phyloP scores from a whole-genome alignment of 2,888 invertebrate genomes.

The Ennomos quercinarius region DNA sequence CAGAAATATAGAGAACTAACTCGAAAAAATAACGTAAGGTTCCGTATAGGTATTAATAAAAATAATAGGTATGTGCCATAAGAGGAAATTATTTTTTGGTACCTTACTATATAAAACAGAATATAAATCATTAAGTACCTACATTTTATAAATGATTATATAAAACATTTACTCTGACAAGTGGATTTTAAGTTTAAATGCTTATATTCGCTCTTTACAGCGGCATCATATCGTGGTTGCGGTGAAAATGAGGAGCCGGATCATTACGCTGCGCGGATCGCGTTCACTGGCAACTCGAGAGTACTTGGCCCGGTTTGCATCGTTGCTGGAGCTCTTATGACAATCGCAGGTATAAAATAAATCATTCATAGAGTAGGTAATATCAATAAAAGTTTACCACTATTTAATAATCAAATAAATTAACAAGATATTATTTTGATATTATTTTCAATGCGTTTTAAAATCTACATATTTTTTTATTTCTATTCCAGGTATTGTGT shows the following conservation, averaged over 20 bases:
- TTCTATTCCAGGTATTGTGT: constrained; percentile 83
- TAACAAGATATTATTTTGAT: constrained; percentile 1
- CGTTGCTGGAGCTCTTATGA: constrained; percentile 90
- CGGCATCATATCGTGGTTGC: constrained; percentile 90
- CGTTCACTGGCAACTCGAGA: constrained; percentile 90
- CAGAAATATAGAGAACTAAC: too few relatives aligned
- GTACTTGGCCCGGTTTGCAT: constrained; percentile 90
- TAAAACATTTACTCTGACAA: too few relatives aligned
- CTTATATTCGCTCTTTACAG: constrained; percentile 65
- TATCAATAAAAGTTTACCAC: too few relatives aligned
- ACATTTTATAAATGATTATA: too few relatives aligned
- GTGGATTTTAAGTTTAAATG: constrained; percentile 1
- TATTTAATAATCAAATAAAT: too few relatives aligned
- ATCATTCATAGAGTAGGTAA: too few relatives aligned
- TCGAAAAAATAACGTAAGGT: too few relatives aligned
- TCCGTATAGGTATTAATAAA: too few relatives aligned
- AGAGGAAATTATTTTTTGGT: too few relatives aligned
- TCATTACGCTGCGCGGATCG: constrained; percentile 89
- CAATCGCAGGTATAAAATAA: constrained; percentile 74
- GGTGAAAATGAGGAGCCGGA: constrained; percentile 90
- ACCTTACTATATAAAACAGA: too few relatives aligned
- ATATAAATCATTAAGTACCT: too few relatives aligned
- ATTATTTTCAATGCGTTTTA: neutral
- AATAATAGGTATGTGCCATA: too few relatives aligned
- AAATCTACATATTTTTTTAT: neutral